Evolutionary conservation across 1,140 invertebrate species (phyloP).

Genomic region (Eriocheir sinensis): DNA sequence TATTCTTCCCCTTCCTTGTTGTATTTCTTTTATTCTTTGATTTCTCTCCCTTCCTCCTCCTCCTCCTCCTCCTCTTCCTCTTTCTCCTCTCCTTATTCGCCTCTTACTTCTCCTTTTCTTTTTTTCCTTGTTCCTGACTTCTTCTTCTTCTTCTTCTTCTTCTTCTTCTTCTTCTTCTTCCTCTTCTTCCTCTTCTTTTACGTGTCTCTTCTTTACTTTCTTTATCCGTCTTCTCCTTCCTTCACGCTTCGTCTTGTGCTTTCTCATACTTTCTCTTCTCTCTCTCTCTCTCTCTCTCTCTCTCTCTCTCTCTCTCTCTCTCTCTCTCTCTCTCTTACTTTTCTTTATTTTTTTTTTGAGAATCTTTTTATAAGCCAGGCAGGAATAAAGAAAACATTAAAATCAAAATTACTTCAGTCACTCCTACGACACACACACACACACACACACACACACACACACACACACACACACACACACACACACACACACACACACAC

Average conservation of each 20-base stretch:
- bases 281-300: neutral
- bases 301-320: neutral
- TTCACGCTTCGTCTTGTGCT: neutral
- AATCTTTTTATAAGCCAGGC: too few relatives aligned
- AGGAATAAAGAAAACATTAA: neutral
- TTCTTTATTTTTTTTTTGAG: too few relatives aligned
- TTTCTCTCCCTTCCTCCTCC: neutral
- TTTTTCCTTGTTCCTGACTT: too few relatives aligned
- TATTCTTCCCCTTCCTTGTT: neutral
- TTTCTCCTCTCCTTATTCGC: neutral
- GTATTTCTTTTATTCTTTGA: neutral
- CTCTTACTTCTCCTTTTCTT: too few relatives aligned
- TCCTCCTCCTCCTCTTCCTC: neutral
- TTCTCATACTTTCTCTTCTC: neutral
- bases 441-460: constrained; percentile 16
- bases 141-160: too few relatives aligned
- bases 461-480: constrained; percentile 37
- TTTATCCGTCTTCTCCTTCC: neutral
- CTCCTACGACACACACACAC: neutral
- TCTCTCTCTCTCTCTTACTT: neutral
- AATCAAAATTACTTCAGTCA: neutral
- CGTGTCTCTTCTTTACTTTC: neutral
- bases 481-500: neutral
- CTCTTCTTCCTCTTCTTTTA: neutral
- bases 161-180: neutral